Conservation (phyloP, 1,140 invertebrate genomes). For the Phymorhynchus buccinoides region DNA sequence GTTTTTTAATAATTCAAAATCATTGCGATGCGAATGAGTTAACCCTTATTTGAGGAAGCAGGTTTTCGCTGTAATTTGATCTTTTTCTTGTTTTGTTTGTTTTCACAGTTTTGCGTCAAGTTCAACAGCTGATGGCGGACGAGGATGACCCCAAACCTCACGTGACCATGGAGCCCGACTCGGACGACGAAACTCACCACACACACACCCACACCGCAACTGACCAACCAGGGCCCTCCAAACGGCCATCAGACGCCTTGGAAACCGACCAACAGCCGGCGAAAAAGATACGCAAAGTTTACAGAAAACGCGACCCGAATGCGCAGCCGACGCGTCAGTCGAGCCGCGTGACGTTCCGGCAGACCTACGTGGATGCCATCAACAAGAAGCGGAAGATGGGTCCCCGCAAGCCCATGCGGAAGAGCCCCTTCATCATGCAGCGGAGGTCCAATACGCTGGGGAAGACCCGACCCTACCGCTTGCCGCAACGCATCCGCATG, state of each 20-base stretch:
- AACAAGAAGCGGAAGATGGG: background rate
- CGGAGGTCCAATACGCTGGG: no score
- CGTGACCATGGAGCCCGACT: conserved; percentile 10
- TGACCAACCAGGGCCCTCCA: background rate
- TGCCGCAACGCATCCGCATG: background rate
- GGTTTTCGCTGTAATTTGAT: no score
- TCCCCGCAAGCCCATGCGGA: background rate
- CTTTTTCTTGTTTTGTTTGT: no score
- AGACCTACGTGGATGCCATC: conserved; percentile 1
- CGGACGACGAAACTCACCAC: conserved; percentile 2
- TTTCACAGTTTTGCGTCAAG: conserved; percentile 24
- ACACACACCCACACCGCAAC: no score
- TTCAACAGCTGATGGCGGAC: conserved; percentile 27
- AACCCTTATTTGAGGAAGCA: no score
- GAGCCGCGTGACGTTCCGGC: background rate
- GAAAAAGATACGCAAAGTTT: background rate
- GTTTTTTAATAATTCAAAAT: no score
- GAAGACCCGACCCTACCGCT: background rate
- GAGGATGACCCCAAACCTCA: conserved; percentile 32
- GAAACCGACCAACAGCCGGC: background rate
- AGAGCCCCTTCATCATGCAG: no score
- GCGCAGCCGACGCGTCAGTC: conserved; percentile 6
- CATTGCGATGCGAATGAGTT: no score
- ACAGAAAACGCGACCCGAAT: background rate
- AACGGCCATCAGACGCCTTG: background rate